Conservation (phyloP, 64 coral and sea anemone genomes). For the Platygyra sinensis region DNA sequence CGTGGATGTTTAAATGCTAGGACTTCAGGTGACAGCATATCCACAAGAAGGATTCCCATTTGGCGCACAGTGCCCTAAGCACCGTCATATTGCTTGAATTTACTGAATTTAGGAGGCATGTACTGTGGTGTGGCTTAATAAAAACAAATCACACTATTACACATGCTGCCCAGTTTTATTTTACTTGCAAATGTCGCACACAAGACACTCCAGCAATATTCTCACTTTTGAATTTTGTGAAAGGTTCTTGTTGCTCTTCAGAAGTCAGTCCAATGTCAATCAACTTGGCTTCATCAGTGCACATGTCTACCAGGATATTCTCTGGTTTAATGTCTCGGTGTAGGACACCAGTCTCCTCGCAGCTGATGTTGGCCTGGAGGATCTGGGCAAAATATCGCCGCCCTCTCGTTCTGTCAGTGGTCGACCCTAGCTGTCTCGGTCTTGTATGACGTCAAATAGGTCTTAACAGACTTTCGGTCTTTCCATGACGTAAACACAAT, state of each 20-base stretch:
- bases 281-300: no score
- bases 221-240: no score
- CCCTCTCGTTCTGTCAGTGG: background rate
- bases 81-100: constrained; percentile 11
- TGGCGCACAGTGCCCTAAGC: no score
- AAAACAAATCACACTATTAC: background rate
- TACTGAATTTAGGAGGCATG: constrained; percentile 3
- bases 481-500: constrained; percentile 11
- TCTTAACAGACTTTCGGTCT: background rate
- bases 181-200: background rate
- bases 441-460: background rate
- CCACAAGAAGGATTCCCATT: no score
- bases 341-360: no score
- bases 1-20: no score
- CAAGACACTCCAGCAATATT: no score
- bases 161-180: background rate
- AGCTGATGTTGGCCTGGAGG: constrained; percentile 12
- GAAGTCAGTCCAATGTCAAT: no score
- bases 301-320: no score
- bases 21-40: no score
- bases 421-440: background rate
- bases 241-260: no score
- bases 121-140: constrained; percentile 1
- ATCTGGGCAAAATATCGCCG: constrained; percentile 1
- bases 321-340: no score